A percentile compares a stretch with the other conserved stretches of the same genome.
Conservation (phyloP, 2,888 invertebrate genomes). For the Rhagium mordax region DNA sequence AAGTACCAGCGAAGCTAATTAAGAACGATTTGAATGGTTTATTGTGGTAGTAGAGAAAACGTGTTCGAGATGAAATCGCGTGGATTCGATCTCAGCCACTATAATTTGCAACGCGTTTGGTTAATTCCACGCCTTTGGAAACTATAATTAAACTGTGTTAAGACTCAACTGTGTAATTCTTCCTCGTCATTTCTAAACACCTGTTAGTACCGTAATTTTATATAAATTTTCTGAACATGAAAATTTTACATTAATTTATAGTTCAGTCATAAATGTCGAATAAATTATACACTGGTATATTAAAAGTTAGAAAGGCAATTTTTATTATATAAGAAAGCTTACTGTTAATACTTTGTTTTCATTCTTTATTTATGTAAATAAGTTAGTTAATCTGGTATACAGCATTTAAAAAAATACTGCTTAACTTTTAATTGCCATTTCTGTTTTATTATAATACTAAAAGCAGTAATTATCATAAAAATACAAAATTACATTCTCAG, state of each 20-base stretch:
- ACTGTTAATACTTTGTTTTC: no score
- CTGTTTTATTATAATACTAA: no score
- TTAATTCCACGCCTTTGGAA: constrained; percentile 56
- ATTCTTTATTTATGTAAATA: no score
- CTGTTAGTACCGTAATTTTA: constrained; percentile 9
- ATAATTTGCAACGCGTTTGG: constrained; percentile 61
- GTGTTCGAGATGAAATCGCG: constrained; percentile 65
- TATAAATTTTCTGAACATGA: constrained; percentile 5
- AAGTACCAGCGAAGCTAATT: constrained; percentile 57
- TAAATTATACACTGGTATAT: neutral
- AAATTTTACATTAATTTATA: constrained; percentile 2
- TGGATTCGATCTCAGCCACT: constrained; percentile 59
- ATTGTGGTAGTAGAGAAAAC: constrained; percentile 61
- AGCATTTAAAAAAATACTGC: no score
- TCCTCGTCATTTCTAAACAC: constrained; percentile 47
- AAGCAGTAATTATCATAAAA: no score
- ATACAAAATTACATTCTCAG: no score
- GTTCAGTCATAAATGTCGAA: neutral
- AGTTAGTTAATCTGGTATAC: no score
- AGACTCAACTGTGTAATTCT: constrained; percentile 46
- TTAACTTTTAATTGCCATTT: no score
- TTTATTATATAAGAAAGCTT: neutral
- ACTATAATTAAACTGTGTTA: constrained; percentile 62
- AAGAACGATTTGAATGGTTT: constrained; percentile 63
- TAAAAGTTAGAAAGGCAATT: neutral